These are phyloP conservation scores for Meriones psammophilus DNA, from an alignment of 2,797 vertebrate species.

Conservation along the genomic window DNA sequence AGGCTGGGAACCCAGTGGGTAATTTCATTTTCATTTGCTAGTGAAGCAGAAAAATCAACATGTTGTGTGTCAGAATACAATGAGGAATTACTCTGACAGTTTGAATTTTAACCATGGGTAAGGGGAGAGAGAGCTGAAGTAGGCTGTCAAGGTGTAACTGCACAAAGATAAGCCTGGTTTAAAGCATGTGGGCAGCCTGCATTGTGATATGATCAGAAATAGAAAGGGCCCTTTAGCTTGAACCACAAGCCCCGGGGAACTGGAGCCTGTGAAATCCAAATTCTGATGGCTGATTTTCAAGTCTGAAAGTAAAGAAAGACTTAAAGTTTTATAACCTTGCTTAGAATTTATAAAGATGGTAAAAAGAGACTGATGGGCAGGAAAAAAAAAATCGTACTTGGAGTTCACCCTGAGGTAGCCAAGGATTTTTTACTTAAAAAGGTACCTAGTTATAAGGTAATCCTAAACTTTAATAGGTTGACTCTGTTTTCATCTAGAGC, in stretches of 20 bases:
- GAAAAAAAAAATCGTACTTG: background rate
- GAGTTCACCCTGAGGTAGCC: background rate
- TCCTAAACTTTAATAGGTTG: background rate
- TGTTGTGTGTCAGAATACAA: conserved; percentile 72
- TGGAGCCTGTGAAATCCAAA: background rate
- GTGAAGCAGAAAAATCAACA: conserved; percentile 82
- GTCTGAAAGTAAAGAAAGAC: conserved; percentile 47
- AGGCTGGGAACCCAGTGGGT: conserved; percentile 72
- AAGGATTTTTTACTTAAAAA: conserved; percentile 18
- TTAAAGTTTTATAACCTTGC: conserved; percentile 9
- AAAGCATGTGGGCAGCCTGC: conserved; percentile 36
- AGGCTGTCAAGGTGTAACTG: conserved; percentile 67
- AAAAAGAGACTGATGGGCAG: background rate
- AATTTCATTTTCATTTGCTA: conserved; percentile 81
- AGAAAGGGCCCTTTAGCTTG: conserved; percentile 59
- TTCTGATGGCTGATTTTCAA: conserved; percentile 10
- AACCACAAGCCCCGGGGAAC: conserved; percentile 45
- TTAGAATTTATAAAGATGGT: conserved; percentile 27
- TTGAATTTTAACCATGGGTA: conserved; percentile 66
- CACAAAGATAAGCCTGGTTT: conserved; percentile 31
- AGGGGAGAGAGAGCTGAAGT: background rate
- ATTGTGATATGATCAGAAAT: conserved; percentile 54
- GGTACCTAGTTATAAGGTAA: background rate
- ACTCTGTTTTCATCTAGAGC: background rate
- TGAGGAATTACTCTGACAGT: conserved; percentile 62